A percentile compares a stretch with the other conserved stretches of the same genome.
These are phyloP conservation scores for Megaustenia siamemsis DNA, from an alignment of 2,888 invertebrate species.

Conservation along the genomic window DNA sequence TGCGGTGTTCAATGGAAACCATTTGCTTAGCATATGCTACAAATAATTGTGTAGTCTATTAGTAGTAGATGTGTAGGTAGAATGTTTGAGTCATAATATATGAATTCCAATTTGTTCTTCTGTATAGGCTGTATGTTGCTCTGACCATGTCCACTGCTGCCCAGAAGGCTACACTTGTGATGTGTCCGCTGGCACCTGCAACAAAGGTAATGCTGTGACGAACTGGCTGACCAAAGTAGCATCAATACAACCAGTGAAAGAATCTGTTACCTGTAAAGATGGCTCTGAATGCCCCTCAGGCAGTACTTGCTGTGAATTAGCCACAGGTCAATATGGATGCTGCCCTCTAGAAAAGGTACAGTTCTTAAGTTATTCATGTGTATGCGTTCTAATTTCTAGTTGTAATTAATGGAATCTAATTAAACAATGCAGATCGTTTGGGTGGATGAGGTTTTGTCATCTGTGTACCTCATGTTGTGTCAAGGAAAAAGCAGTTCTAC, in stretches of 20 bases:
- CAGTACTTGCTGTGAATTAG: conserved; percentile 69
- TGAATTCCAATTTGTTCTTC: too few relatives aligned
- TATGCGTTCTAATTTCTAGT: background rate
- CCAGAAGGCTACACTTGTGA: conserved; percentile 69
- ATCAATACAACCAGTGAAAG: conserved; percentile 22
- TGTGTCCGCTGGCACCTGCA: conserved; percentile 63
- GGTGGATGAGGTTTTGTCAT: too few relatives aligned
- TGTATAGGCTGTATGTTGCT: conserved; percentile 74
- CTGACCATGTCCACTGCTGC: conserved; percentile 76
- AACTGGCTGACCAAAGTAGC: conserved; percentile 48
- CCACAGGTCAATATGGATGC: conserved; percentile 71
- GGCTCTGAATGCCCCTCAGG: conserved; percentile 63
- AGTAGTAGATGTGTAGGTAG: too few relatives aligned
- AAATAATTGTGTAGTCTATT: too few relatives aligned
- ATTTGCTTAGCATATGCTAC: too few relatives aligned
- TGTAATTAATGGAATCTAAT: background rate
- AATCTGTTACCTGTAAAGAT: conserved; percentile 60
- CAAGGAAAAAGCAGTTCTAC: too few relatives aligned
- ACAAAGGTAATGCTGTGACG: conserved; percentile 43
- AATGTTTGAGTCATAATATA: too few relatives aligned
- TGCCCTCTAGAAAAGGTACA: conserved; percentile 73
- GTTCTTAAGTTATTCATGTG: background rate
- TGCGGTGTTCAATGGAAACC: too few relatives aligned
- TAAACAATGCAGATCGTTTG: too few relatives aligned
- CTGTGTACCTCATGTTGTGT: too few relatives aligned